These are phyloP conservation scores for Wiebesia pumilae DNA, from an alignment of 1,140 invertebrate genomes.

Conservation along the genomic window DNA sequence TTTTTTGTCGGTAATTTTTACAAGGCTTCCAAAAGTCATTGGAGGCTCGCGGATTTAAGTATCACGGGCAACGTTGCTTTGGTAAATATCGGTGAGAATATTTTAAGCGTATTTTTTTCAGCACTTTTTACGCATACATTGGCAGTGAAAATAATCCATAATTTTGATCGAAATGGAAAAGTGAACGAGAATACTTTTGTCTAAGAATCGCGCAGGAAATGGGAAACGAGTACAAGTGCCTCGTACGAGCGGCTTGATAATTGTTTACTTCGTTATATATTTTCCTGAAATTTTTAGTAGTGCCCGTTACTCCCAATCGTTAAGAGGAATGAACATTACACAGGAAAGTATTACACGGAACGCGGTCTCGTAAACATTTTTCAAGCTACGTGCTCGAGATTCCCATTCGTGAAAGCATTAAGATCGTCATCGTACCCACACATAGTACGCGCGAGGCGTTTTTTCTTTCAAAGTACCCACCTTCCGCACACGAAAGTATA, in stretches of 20 bases:
- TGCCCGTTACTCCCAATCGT: constrained; percentile 10
- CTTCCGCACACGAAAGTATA: neutral
- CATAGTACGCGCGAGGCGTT: neutral
- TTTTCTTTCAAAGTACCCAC: neutral
- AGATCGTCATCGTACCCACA: constrained; percentile 26
- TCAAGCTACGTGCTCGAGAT: constrained; percentile 29
- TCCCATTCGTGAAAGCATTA: constrained; percentile 19
- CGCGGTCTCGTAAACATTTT: constrained; percentile 29
- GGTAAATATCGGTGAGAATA: no score
- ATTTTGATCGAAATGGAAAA: no score
- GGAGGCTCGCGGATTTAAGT: no score
- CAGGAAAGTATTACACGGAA: constrained; percentile 26
- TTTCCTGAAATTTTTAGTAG: constrained; percentile 18
- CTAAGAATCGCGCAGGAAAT: no score
- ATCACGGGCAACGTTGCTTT: no score
- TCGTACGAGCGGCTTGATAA: neutral
- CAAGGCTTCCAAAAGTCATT: no score
- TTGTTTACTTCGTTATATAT: neutral
- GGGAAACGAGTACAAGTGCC: no score
- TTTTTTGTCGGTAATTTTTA: no score
- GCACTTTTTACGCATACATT: no score
- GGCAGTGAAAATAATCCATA: no score
- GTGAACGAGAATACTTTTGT: no score
- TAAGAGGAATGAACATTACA: constrained; percentile 19
- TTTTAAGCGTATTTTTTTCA: no score